These are phyloP conservation scores for Oryctes rhinoceros DNA, from an alignment of 1,140 invertebrate genomes.

Conservation along the genomic window DNA sequence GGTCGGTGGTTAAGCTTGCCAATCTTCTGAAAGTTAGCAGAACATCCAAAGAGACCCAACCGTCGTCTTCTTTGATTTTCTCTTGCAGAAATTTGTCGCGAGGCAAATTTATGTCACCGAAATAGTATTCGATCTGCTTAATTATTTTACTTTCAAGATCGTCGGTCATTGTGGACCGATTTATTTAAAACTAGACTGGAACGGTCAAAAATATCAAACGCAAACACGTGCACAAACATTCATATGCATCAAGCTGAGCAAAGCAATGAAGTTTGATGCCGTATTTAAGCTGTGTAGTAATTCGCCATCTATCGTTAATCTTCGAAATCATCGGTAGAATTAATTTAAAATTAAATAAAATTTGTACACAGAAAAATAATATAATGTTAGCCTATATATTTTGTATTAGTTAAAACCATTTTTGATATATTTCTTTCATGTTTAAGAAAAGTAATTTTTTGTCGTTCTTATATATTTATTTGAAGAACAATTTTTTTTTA, in stretches of 20 bases:
- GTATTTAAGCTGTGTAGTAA: too few species aligned
- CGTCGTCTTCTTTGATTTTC: slow-evolving; percentile 84
- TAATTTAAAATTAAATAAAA: too few species aligned
- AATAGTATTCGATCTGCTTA: slow-evolving; percentile 73
- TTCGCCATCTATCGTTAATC: too few species aligned
- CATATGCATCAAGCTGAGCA: background rate
- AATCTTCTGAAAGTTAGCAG: slow-evolving; percentile 91
- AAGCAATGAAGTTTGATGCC: background rate
- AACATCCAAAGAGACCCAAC: slow-evolving; percentile 87
- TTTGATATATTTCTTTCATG: too few species aligned
- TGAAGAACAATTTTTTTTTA: too few species aligned
- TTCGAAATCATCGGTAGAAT: too few species aligned
- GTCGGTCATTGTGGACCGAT: slow-evolving; percentile 50
- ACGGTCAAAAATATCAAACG: background rate
- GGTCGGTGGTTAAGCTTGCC: slow-evolving; percentile 75
- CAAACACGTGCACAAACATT: slow-evolving; percentile 25
- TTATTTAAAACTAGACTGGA: background rate
- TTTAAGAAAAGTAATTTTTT: too few species aligned
- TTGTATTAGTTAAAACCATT: too few species aligned
- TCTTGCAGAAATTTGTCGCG: slow-evolving; percentile 90
- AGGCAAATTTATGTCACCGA: slow-evolving; percentile 86
- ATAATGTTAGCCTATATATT: too few species aligned
- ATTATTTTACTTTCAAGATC: slow-evolving; percentile 69
- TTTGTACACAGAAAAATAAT: too few species aligned
- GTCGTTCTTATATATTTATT: too few species aligned